phyloP scores from a whole-genome alignment of 2,888 invertebrate genomes.

The Eupithecia insigniata region DNA sequence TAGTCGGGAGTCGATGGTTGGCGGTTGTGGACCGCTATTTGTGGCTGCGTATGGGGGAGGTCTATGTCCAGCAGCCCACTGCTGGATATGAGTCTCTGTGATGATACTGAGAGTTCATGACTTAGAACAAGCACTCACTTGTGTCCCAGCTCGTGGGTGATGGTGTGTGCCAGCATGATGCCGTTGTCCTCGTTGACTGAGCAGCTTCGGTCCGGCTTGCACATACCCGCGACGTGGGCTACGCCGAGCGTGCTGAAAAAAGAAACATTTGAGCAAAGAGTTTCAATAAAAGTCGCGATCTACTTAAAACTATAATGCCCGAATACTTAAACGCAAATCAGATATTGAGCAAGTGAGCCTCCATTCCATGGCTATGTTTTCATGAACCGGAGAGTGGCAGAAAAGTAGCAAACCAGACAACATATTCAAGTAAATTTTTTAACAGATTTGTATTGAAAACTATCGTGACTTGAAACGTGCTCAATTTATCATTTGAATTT shows the following conservation, averaged over 20 bases:
- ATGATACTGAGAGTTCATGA: no score
- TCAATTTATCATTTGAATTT: not conserved
- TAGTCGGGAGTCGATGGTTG: no score
- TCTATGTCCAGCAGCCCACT: no score
- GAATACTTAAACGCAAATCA: not conserved
- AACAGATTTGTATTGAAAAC: no score
- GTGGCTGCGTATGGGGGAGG: no score
- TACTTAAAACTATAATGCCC: not conserved
- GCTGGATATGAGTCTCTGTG: no score
- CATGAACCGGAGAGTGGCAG: no score
- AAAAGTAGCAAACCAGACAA: no score
- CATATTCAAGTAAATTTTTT: no score
- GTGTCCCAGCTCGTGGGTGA: conserved; percentile 96
- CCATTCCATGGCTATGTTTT: no score
- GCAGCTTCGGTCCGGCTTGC: conserved; percentile 92
- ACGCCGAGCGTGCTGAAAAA: conserved; percentile 90
- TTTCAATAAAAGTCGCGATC: not conserved
- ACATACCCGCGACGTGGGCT: conserved; percentile 95
- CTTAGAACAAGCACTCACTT: conserved; percentile 86
- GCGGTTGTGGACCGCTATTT: no score
- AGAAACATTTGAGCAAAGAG: conserved; percentile 8
- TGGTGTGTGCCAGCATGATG: conserved; percentile 93
- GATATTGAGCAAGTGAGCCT: not conserved
- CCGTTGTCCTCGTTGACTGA: conserved; percentile 96
- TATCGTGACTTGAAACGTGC: not conserved